Conservation (phyloP, 2,113 vertebrate species). For the Menidia beryllina region DNA sequence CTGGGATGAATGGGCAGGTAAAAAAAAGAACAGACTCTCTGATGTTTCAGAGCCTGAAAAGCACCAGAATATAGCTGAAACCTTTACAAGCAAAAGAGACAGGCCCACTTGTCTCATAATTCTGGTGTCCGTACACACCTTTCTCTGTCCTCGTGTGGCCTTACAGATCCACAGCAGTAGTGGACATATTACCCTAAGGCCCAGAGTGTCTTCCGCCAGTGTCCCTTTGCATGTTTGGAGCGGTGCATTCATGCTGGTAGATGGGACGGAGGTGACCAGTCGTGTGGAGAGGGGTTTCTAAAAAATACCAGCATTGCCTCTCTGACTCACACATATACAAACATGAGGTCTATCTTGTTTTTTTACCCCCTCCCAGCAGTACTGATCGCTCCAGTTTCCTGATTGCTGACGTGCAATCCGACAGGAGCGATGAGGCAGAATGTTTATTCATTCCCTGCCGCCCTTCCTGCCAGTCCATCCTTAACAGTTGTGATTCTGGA, state of each 20-base stretch:
- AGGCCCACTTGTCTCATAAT: neutral
- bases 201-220: slow-evolving; percentile 45
- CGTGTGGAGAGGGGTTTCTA: slow-evolving; percentile 41
- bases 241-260: slow-evolving; percentile 29
- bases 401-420: slow-evolving; percentile 17
- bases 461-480: neutral
- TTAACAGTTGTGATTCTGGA: slow-evolving; percentile 28
- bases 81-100: neutral
- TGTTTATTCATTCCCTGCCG: slow-evolving; percentile 19
- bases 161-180: slow-evolving; percentile 41
- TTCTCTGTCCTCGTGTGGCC: slow-evolving; percentile 19
- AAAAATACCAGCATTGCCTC: slow-evolving; percentile 32
- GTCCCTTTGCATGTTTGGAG: slow-evolving; percentile 38
- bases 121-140: slow-evolving; percentile 9
- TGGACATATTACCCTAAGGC: slow-evolving; percentile 67
- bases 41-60: slow-evolving; percentile 27
- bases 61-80: slow-evolving; percentile 27
- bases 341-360: neutral
- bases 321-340: neutral
- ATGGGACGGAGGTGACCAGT: slow-evolving; percentile 20
- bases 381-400: slow-evolving; percentile 21
- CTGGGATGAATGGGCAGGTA: slow-evolving; percentile 30
- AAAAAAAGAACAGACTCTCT: slow-evolving; percentile 35
- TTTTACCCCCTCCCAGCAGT: neutral
- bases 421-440: slow-evolving; percentile 8